Base-by-base conservation (phyloP, 2,113 vertebrate species). In the Forbesichthys papilliferus region DNA sequence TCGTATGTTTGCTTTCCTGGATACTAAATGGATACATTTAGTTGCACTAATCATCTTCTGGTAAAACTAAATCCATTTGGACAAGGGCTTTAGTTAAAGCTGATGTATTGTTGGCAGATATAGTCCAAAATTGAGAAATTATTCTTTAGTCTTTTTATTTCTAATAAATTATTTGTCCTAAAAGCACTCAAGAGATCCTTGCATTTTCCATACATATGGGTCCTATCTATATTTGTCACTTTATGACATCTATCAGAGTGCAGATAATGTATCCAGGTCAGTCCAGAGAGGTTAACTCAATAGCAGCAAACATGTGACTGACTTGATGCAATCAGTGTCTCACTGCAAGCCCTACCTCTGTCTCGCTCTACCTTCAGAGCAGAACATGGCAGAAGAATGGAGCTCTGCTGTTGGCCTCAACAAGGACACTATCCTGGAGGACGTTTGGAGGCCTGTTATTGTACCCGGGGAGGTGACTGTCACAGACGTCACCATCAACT, bases 401-500 rank as follows among this genome's bases (percentile, higher is more conserved):
- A 77, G 59, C 60, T 33, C 84, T 16, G 7, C 68, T 1, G 3
- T 69, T 13, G 64, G 20, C 6, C 71, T 74, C 6, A 94, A 93
- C 7, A 94, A 97, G 86, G 94, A 98, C 89, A 98, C 94, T 11
- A 95, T 99, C 90, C 3, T 53, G 52, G 52, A 53, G 14, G 52
- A 53, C 13, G 62, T 53, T 14, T 87, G 88, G 89, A 77, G 61
- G 58, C 20, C 84, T n/a, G 5, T 67, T 1, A 4, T 69, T 14
- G 64, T 16, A 9, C 71, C 75, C 5, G 94, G 94, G 6, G 94
- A 97, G 86, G 94, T 99, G 89, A 98, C 94, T 11, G 95, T 99
- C 91, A 99, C 98, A 0, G 96, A 99, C 78, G 94, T 99, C 93
- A 98, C 97, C 5, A 94, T 98, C 87, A 98, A 99, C 91, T 95